phyloP scores from a whole-genome alignment of 2,113 vertebrate species.

The Carlito syrichta region DNA sequence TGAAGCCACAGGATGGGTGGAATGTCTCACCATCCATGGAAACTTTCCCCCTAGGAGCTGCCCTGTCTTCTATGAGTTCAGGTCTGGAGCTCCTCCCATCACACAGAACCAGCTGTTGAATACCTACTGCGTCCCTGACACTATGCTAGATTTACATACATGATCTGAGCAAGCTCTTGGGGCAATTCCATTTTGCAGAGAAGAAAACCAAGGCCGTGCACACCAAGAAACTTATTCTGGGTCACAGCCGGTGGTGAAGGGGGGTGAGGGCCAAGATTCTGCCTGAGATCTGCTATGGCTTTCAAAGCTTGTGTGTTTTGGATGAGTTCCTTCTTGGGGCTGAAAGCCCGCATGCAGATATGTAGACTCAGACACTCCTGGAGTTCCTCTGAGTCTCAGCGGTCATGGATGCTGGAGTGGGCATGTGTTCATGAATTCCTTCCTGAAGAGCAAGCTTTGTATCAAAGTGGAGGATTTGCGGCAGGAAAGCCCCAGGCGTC shows the following conservation, averaged over 20 bases:
- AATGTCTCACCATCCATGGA: fast-evolving
- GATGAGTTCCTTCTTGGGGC: neutral
- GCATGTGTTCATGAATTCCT: neutral
- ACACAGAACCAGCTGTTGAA: neutral
- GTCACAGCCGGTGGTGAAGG: fast-evolving
- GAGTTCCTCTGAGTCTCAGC: too few species aligned
- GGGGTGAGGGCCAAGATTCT: fast-evolving
- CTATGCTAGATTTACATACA: fast-evolving
- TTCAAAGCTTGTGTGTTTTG: neutral
- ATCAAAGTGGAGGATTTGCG: neutral
- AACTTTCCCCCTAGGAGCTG: too few species aligned
- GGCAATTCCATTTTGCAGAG: too few species aligned
- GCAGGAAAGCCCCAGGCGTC: neutral
- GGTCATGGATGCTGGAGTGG: fast-evolving
- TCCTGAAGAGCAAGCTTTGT: neutral
- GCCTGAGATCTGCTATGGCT: neutral
- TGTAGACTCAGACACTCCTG: too few species aligned
- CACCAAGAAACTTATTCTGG: fast-evolving
- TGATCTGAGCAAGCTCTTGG: fast-evolving
- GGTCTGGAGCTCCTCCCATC: neutral
- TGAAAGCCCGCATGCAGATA: too few species aligned
- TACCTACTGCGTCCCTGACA: fast-evolving
- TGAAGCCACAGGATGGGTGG: neutral
- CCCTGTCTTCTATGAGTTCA: fast-evolving
- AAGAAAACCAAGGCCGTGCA: neutral